Evolutionary conservation across 1,140 invertebrate genomes (phyloP).

Genomic region (Pseudachorutes palmiensis): DNA sequence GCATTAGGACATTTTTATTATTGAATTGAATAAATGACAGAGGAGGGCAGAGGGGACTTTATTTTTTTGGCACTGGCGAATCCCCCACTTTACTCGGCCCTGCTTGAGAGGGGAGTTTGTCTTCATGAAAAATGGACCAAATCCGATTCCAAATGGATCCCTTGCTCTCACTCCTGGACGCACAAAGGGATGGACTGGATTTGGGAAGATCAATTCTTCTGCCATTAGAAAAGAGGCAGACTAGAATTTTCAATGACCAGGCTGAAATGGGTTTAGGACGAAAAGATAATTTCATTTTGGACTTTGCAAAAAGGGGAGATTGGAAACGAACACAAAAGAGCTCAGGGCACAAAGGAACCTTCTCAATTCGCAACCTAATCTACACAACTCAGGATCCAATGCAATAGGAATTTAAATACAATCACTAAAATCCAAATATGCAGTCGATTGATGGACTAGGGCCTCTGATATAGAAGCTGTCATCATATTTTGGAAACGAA

Average conservation of each 20-base stretch:
- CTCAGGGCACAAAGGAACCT: not conserved
- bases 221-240: not conserved
- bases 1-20: conserved; percentile 13
- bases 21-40: conserved; percentile 10
- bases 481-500: no score
- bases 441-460: no score
- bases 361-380: not conserved
- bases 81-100: no score
- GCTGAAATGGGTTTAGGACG: not conserved
- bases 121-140: conserved; percentile 29
- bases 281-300: not conserved
- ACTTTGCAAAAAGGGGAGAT: not conserved
- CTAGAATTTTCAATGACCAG: conserved; percentile 3
- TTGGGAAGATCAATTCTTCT: conserved; percentile 8
- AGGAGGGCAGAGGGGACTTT: not conserved
- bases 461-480: no score
- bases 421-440: no score
- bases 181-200: no score
- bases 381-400: not conserved
- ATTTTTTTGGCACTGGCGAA: no score
- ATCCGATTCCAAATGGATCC: conserved; percentile 26
- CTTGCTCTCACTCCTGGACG: no score
- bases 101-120: conserved; percentile 21
- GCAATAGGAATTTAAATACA: no score
- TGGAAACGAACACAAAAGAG: not conserved